Conservation (phyloP, 2,113 vertebrate genomes). For the Centropus unirufus region DNA sequence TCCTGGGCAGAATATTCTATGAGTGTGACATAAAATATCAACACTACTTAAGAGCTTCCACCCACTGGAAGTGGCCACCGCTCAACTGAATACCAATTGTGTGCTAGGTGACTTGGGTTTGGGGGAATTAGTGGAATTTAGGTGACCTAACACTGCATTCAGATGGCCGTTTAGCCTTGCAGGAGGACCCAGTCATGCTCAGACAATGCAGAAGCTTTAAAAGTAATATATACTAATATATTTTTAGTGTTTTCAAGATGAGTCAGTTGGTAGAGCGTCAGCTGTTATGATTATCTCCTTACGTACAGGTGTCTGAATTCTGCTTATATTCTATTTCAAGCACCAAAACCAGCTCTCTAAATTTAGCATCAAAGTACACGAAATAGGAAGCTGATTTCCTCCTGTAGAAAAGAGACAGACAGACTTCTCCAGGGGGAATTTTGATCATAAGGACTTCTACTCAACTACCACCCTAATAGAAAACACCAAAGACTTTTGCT, state of each 20-base stretch:
- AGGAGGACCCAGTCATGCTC: background rate
- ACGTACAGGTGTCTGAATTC: background rate
- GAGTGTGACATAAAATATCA: background rate
- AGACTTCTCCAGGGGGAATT: background rate
- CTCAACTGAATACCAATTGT: background rate
- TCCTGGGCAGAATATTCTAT: background rate
- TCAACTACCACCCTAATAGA: background rate
- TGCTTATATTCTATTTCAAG: background rate
- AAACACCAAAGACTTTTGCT: background rate
- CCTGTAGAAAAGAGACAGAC: background rate
- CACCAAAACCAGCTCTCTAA: background rate
- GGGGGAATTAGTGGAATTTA: background rate
- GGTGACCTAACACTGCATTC: background rate
- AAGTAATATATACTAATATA: background rate
- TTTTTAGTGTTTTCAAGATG: background rate
- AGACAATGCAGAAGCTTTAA: background rate
- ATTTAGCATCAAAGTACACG: background rate
- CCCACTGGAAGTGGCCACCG: rapidly evolving
- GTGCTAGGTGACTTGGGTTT: background rate
- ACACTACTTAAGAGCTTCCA: background rate
- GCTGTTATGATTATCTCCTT: background rate
- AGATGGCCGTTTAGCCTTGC: background rate
- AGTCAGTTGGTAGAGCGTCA: background rate
- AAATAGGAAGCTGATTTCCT: background rate
- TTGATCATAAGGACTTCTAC: background rate